Percentiles rank a stretch among this genome's conserved stretches.
Conservation (phyloP, 2,797 vertebrate genomes). For the Pipistrellus pygmaeus region DNA sequence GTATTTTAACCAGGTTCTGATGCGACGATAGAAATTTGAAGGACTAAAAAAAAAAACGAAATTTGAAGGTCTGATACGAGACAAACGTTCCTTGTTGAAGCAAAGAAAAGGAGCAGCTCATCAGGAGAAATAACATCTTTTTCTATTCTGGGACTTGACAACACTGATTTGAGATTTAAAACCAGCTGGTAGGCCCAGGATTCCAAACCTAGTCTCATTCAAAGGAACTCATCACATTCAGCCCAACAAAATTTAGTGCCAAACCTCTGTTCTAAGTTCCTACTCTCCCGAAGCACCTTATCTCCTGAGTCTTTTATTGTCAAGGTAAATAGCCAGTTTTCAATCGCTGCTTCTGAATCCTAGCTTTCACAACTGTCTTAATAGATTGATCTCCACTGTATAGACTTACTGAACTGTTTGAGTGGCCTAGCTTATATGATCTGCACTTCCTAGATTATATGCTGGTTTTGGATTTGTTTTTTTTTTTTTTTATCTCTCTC, state of each 20-base stretch:
- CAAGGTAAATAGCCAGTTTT: background rate
- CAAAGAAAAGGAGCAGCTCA: background rate
- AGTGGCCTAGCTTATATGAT: background rate
- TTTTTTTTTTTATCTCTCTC: background rate
- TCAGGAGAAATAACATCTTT: slow-evolving; percentile 10
- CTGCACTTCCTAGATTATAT: background rate
- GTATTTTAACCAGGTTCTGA: slow-evolving; percentile 1
- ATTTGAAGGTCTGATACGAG: background rate
- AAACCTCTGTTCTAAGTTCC: background rate
- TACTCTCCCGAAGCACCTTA: background rate
- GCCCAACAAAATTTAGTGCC: background rate
- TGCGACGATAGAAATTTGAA: background rate
- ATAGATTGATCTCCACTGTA: background rate
- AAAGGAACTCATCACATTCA: background rate
- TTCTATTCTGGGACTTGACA: background rate
- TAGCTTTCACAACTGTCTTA: background rate
- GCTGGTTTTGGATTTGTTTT: background rate
- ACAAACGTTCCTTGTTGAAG: background rate
- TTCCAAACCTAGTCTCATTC: background rate
- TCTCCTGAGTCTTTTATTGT: background rate
- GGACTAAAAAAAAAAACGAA: too few relatives aligned
- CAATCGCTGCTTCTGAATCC: background rate
- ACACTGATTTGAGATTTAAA: background rate
- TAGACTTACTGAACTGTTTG: background rate
- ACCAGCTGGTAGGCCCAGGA: background rate